Conservation (phyloP, 2,888 invertebrate species). For the Molorchus minor region DNA sequence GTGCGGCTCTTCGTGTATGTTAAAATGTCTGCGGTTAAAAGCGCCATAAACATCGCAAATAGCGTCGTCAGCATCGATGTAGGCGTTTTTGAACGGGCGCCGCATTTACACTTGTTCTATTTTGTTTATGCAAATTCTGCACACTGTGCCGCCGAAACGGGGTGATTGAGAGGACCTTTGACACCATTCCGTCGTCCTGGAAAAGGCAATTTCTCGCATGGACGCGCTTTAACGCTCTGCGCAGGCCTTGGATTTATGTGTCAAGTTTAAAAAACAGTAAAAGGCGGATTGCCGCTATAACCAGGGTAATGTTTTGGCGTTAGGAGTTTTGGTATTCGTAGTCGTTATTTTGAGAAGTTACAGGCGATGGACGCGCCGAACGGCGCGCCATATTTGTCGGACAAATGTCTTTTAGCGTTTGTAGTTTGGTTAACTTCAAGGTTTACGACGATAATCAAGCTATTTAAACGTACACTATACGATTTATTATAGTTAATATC, state of each 20-base stretch:
- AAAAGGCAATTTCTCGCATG: slow-evolving; percentile 41
- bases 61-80: slow-evolving; percentile 45
- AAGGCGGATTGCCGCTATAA: not conserved
- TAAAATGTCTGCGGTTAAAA: slow-evolving; percentile 46
- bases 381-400: no score
- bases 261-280: not conserved
- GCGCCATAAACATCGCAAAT: slow-evolving; percentile 48
- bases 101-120: slow-evolving; percentile 52
- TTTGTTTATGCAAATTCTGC: slow-evolving; percentile 52
- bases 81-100: slow-evolving; percentile 42
- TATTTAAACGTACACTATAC: no score
- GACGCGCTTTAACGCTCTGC: slow-evolving; percentile 35
- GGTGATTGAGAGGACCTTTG: slow-evolving; percentile 42
- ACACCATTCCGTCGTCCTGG: slow-evolving; percentile 36
- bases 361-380: no score
- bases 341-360: no score
- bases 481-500: no score
- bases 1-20: slow-evolving; percentile 29
- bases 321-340: no score
- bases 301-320: not conserved
- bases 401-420: no score
- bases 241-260: not conserved
- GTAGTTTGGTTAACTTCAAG: no score
- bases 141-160: slow-evolving; percentile 26
- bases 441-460: no score